A percentile compares a stretch with the other conserved stretches of the same genome.
phyloP scores from a whole-genome alignment of 1,140 invertebrate species.

The Tetragnatha versicolor region DNA sequence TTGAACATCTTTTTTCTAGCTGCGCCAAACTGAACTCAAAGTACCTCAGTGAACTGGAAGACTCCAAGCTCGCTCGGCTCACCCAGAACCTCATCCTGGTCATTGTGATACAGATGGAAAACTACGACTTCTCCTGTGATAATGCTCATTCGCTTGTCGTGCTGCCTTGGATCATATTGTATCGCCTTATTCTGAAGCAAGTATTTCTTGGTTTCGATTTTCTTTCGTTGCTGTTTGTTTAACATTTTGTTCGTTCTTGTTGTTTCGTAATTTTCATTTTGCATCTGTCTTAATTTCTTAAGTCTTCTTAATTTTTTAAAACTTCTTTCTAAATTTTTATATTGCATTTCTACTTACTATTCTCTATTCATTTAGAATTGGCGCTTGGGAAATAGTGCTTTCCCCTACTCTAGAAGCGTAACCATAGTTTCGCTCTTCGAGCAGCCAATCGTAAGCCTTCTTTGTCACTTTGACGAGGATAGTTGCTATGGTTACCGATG shows the following conservation, averaged over 20 bases:
- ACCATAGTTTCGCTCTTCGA: too few species aligned
- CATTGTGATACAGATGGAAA: slow-evolving; percentile 74
- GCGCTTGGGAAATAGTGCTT: too few species aligned
- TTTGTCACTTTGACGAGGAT: too few species aligned
- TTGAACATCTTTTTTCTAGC: slow-evolving; percentile 56
- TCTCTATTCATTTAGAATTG: too few species aligned
- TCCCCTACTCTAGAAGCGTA: too few species aligned
- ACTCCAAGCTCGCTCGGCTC: slow-evolving; percentile 67
- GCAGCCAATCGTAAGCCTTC: too few species aligned
- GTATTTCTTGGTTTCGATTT: background rate
- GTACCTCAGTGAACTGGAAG: slow-evolving; percentile 60
- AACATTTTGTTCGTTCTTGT: background rate
- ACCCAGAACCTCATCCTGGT: slow-evolving; percentile 78
- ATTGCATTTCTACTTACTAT: too few species aligned
- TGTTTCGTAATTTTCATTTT: background rate
- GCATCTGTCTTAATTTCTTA: too few species aligned
- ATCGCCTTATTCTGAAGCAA: slow-evolving; percentile 62
- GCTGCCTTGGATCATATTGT: slow-evolving; percentile 83
- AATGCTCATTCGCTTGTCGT: slow-evolving; percentile 75
- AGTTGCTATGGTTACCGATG: too few species aligned
- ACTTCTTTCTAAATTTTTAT: too few species aligned
- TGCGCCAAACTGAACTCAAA: slow-evolving; percentile 65
- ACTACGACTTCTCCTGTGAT: slow-evolving; percentile 70
- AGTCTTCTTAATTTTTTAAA: too few species aligned
- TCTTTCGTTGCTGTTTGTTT: background rate